These are phyloP conservation scores for Austrolebias charrua DNA, from an alignment of 2,797 vertebrate species.

Conservation along the genomic window DNA sequence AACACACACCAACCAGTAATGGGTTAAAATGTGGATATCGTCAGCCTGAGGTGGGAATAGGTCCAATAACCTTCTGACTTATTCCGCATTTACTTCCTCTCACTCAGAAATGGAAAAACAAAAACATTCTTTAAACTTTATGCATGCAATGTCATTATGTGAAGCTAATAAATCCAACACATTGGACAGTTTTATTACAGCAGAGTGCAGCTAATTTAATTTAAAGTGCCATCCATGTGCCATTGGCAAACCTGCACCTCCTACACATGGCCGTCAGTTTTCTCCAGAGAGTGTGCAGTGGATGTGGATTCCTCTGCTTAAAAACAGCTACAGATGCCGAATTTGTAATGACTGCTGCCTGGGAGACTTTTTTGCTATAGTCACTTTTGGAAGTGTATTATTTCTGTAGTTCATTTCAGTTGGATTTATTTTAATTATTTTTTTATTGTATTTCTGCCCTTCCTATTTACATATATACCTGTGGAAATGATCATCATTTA, in stretches of 20 bases:
- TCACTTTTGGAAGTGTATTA: not conserved
- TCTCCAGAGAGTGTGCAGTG: conserved; percentile 22
- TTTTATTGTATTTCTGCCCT: not conserved
- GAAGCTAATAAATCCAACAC: conserved; percentile 48
- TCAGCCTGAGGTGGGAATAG: conserved; percentile 2
- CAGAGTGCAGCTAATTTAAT: conserved; percentile 54
- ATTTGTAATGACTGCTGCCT: conserved; percentile 31
- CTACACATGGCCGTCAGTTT: conserved; percentile 37
- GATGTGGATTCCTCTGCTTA: conserved; percentile 18
- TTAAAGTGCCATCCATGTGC: conserved; percentile 51
- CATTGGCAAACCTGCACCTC: conserved; percentile 31
- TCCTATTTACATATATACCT: not conserved
- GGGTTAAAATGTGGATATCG: not conserved
- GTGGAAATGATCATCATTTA: not conserved
- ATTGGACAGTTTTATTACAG: conserved; percentile 52
- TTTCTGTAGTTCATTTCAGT: conserved; percentile 13
- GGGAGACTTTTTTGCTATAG: not conserved
- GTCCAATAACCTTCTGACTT: not conserved
- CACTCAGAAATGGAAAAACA: conserved; percentile 17
- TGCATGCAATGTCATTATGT: conserved; percentile 31
- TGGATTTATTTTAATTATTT: not conserved
- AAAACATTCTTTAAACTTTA: conserved; percentile 40
- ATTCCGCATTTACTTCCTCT: conserved; percentile 3
- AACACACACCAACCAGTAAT: not conserved
- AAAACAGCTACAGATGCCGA: conserved; percentile 12